Base-by-base conservation (phyloP, 2,888 invertebrate species). In the Diarsia rubi region DNA sequence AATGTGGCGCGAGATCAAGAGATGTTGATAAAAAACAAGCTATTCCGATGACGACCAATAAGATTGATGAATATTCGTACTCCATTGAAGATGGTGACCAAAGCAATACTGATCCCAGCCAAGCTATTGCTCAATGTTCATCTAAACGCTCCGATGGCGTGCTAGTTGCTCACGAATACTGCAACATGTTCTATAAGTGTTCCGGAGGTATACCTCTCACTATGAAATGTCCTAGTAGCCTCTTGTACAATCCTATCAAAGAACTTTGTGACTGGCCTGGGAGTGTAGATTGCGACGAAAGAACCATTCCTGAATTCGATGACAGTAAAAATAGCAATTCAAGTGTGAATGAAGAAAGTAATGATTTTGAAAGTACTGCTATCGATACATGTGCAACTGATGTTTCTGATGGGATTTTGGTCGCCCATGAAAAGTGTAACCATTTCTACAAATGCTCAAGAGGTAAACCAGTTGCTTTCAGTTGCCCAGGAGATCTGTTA, bases 361-460 rank as follows among this genome's bases (percentile, higher is more conserved):
- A 47, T 27, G 49, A 67, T 8, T 64, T 31, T 11, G 69, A 62
- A 21, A 45, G 44, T 57, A n/a, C 4, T 44, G 63, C 64, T 54
- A 71, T 79, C 0, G 62, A 45, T 0, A 88, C 88, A 37, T 92
- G 92, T 72, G 84, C 85, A 9, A 75, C 79, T 47, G 70, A 81
- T 0, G 81, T 74, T 5, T 89, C 90, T 5, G 88, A 89, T 4
- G 88, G 90, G 6, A 21, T 81, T 16, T 77, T 92, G 3, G 67
- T 90, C 2, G 89, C 90, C 6, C 91, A 92, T 70, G 90, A 91
- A 72, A 88, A 87, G 27, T 92, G 92, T 73, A 86, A 90, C 68
- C 82, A 91, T 66, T 93, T 90, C 72, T 92, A 92, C 69, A 82
- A 86, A 52, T 92, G 92, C 60, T 69, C n/a, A 11, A 64, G 72